Evolutionary conservation across 2,113 vertebrate genomes (phyloP), one percentile per base, ranked within the genome.

Genomic region (Neofelis nebulosa): DNA sequence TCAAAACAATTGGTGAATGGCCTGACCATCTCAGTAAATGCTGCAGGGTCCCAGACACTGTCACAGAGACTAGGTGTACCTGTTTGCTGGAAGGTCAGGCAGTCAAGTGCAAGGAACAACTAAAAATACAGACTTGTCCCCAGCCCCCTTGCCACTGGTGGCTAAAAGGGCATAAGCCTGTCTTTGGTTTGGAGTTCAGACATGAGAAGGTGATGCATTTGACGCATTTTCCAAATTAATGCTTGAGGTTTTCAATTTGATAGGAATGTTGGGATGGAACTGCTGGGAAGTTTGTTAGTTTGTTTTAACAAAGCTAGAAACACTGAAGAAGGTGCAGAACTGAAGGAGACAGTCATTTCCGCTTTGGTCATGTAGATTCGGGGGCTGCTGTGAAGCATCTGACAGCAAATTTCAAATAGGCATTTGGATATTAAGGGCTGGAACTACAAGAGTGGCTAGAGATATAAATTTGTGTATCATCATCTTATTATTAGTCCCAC

Each of bases 371-470:
- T 84, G 52, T 91, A 86, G 52, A 61, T 57, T 86, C 73, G 50
- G 19, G 36, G 52, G 2, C 16, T 4, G 5, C 31, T 25, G 4
- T n/a, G 36, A 89, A 65, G n/a, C 11, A 74, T 9, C 33, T 87
- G 52, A 78, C 95, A 97, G 48, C 74, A 94, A 14, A 95, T 74
- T 82, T 89, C n/a, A 23, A 92, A 31, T 41, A 93, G 41, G 19
- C 12, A 55, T 88, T 89, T 95, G 73, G 15, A n/a, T 74, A 41
- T 38, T 69, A 87, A 71, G 21, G 16, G 19, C 55, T 93, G 31
- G 55, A 81, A 18, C 18, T 84, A 23, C 12, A 80, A 65, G 18
- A 82, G 27, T 31, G 8, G 50, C 15, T 33, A 21, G 41, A 82
- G 50, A 85, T 45, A 55, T 3, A 74, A 25, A 36, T n/a, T 73